A percentile compares a stretch with the other conserved stretches of the same genome.
These are phyloP conservation scores for Tetranychus piercei DNA, from an alignment of 2,888 invertebrate genomes.

Conservation along the genomic window DNA sequence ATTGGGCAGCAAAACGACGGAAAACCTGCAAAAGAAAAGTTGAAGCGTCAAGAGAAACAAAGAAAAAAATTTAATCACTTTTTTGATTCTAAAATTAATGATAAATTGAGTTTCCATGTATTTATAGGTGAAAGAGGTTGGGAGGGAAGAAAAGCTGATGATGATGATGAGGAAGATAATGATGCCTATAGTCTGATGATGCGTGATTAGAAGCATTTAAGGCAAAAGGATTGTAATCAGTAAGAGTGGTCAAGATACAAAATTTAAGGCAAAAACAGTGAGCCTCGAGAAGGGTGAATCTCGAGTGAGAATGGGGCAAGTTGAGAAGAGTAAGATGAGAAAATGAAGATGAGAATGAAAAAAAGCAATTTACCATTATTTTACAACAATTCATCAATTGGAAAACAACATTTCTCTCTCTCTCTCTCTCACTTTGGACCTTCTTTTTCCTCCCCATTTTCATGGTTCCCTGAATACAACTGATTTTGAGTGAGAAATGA, in stretches of 20 bases:
- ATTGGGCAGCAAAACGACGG: too few relatives aligned
- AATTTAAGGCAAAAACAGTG: not conserved
- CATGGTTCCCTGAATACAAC: not conserved
- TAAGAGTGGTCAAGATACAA: not conserved
- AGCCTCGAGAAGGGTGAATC: not conserved
- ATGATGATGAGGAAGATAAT: not conserved
- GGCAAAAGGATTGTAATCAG: constrained; percentile 1
- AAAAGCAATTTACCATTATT: not conserved
- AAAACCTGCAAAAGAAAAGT: too few relatives aligned
- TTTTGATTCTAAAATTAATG: not conserved
- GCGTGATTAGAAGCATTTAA: constrained; percentile 1
- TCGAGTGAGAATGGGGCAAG: not conserved
- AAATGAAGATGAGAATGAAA: not conserved
- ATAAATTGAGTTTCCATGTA: not conserved
- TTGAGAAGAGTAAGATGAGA: not conserved
- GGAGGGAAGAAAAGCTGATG: not conserved
- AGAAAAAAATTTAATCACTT: too few relatives aligned
- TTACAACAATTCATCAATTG: not conserved
- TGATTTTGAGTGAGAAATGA: not conserved
- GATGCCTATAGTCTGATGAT: not conserved
- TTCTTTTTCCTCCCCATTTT: not conserved
- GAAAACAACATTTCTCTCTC: too few relatives aligned
- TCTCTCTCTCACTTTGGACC: too few relatives aligned
- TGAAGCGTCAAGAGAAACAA: too few relatives aligned
- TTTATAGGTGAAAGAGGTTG: not conserved